A percentile compares a stretch with the other conserved stretches of the same genome.
phyloP scores from a whole-genome alignment of 2,113 vertebrate genomes.

The human (Homo sapiens) region DNA sequence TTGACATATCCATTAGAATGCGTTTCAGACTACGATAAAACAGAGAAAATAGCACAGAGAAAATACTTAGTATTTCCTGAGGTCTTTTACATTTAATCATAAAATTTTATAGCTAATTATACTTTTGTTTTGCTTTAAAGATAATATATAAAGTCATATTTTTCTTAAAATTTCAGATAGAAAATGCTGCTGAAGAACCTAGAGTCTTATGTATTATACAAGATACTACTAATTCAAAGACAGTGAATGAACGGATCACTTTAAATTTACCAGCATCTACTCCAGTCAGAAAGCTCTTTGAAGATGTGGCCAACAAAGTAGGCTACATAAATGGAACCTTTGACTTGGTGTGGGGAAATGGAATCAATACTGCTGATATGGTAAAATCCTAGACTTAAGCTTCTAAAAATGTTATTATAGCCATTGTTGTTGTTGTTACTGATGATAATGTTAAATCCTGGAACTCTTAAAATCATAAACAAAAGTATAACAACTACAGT shows the following conservation, averaged over 20 bases:
- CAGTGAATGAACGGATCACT: conserved; percentile 92
- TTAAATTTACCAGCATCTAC: conserved; percentile 98
- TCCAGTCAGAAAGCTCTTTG: conserved; percentile 89
- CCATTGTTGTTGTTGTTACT: background rate
- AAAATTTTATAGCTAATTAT: conserved; percentile 27
- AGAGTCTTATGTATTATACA: conserved; percentile 98
- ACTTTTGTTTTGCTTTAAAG: conserved; percentile 47
- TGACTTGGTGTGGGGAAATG: conserved; percentile 91
- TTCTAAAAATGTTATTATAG: conserved; percentile 2
- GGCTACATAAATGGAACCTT: conserved; percentile 95
- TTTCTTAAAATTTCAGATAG: conserved; percentile 88
- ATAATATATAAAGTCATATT: background rate
- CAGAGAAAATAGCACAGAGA: background rate
- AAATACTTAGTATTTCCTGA: background rate
- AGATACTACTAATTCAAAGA: conserved; percentile 96
- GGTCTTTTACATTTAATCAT: background rate
- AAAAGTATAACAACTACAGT: background rate
- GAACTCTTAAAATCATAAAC: background rate
- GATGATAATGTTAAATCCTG: conserved; percentile 12
- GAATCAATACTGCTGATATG: conserved; percentile 83
- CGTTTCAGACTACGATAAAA: conserved; percentile 25
- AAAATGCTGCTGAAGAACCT: conserved; percentile 97
- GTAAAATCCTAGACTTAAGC: conserved; percentile 80
- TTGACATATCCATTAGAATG: background rate
- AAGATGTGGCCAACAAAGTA: conserved; percentile 95